Evolutionary conservation across 2,888 invertebrate species (phyloP), one percentile per base, ranked within the genome.

Genomic region (Malachius bipustulatus): DNA sequence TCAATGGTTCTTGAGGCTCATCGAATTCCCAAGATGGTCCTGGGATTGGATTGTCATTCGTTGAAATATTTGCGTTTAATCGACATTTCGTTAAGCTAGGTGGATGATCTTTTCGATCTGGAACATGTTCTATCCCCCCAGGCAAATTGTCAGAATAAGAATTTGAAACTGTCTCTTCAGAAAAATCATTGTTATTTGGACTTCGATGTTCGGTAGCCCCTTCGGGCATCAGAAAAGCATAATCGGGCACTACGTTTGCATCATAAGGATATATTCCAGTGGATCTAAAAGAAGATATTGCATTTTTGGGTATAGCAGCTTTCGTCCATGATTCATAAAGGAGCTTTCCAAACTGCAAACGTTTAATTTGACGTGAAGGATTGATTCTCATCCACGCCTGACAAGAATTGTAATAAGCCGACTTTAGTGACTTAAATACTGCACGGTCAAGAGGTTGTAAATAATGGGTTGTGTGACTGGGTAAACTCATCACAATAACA

Each of bases 191-290:
- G 24, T 6, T n/a, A 19, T 19, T 19, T 19, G 24, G 24, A 19
- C n/a, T n/a, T 19, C 6, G n/a, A 19, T 19, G 6, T 8, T 19
- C 24, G n/a, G 24, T 19, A 19, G 24, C n/a, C 24, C 24, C 6
- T 19, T 19, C 24, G n/a, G 24, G 24, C 24, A 19, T 19, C n/a
- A 19, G 24, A 19, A 19, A 19, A 19, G n/a, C 24, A 19, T 19
- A 19, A 19, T 19, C n/a, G 24, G 24, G n/a, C 24, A 19, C 24
- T 19, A 19, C 24, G 24, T 19, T n/a, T 19, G 24, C 6, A 19
- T 19, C 24, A 19, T 19, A 19, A 19, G 24, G n/a, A n/a, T 19
- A 19, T 8, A n/a, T n/a, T 6, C 24, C n/a, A 19, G 24, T 19
- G n/a, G 24, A 19, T 19, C 24, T 6, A 19, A 19, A 19, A 8